Evolutionary conservation across 2,888 invertebrate species (phyloP).

Genomic region (Hyalella azteca): DNA sequence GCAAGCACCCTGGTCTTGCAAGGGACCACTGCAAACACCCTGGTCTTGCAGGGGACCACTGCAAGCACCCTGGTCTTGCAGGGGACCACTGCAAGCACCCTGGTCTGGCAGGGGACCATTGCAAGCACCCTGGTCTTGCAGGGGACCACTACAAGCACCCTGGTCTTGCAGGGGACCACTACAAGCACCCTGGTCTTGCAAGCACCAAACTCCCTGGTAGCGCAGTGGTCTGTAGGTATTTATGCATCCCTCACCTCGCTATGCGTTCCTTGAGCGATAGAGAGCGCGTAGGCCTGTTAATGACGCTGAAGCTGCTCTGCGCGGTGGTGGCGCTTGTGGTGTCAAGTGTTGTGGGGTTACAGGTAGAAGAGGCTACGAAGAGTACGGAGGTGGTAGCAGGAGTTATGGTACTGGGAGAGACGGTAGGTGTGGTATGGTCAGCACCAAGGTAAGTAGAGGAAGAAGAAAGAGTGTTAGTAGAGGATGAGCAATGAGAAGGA

Average conservation of each 20-base stretch:
- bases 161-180: too few species aligned
- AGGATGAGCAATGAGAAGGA: neutral
- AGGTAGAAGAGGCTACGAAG: neutral
- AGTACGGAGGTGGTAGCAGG: neutral
- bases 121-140: too few species aligned
- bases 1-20: too few species aligned
- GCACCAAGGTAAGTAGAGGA: neutral
- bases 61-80: too few species aligned
- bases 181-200: too few species aligned
- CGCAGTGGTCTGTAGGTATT: too few species aligned
- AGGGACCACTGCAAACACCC: too few species aligned
- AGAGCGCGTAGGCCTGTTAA: neutral
- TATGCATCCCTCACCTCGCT: conserved; percentile 20
- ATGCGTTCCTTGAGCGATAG: conserved; percentile 13
- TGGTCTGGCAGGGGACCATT: too few species aligned
- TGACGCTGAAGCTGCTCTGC: neutral
- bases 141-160: too few species aligned
- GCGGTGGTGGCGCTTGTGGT: neutral
- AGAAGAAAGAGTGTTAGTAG: neutral
- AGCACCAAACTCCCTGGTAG: too few species aligned
- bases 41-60: too few species aligned
- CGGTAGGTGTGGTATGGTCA: neutral
- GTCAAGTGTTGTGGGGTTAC: neutral
- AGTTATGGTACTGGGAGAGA: neutral
- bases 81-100: too few species aligned